A percentile compares a stretch with the other conserved stretches of the same genome.
phyloP scores from a whole-genome alignment of 2,113 vertebrate species.

The Cinclus mexicanus region DNA sequence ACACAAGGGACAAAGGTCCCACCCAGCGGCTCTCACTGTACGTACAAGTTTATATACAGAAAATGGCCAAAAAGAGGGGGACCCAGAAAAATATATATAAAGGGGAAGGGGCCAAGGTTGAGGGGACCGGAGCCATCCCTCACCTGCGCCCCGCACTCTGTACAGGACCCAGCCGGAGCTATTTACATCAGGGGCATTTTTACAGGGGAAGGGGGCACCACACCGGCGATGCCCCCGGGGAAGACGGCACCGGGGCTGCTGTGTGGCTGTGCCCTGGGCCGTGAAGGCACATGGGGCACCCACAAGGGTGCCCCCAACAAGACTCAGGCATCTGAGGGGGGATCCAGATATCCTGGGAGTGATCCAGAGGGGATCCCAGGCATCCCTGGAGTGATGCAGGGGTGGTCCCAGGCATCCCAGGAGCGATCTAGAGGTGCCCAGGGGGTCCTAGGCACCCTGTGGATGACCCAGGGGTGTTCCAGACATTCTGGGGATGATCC shows the following conservation, averaged over 20 bases:
- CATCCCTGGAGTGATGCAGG: neutral
- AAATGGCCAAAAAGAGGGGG: constrained; percentile 30
- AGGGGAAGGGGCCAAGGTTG: neutral
- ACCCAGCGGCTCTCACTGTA: neutral
- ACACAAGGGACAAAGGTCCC: neutral
- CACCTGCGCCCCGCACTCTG: neutral
- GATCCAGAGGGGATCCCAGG: neutral
- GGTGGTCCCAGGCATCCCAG: neutral
- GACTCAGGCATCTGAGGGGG: neutral
- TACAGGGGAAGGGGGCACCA: neutral
- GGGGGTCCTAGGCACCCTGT: neutral
- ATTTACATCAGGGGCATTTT: constrained; percentile 53
- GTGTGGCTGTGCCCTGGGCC: neutral
- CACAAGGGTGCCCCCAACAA: neutral
- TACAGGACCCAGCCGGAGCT: neutral
- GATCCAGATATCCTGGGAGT: neutral
- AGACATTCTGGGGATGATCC: neutral
- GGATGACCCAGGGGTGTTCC: neutral
- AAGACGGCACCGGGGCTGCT: neutral
- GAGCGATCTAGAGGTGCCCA: neutral
- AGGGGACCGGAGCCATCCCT: neutral
- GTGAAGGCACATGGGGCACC: constrained; percentile 57
- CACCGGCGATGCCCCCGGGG: neutral
- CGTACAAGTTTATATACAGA: constrained; percentile 77
- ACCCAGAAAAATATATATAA: neutral